phyloP scores from a whole-genome alignment of 2,797 vertebrate species.

The Florisuga fusca region DNA sequence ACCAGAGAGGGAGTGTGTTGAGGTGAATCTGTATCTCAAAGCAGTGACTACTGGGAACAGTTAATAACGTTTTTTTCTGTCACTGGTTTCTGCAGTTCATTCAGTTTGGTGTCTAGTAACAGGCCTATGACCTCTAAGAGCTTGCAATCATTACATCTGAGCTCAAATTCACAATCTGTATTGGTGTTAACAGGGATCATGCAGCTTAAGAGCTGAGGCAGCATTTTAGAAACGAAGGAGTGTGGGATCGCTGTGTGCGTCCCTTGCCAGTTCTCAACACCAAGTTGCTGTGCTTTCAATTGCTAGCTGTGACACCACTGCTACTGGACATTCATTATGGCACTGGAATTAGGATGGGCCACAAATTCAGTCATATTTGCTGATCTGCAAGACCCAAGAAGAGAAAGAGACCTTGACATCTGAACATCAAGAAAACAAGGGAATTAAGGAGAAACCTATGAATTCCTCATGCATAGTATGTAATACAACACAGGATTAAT shows the following conservation, averaged over 20 bases:
- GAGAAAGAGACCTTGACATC: neutral
- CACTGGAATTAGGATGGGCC: neutral
- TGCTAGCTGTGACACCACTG: neutral
- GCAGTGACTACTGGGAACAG: neutral
- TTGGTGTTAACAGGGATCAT: constrained; percentile 57
- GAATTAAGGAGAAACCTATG: neutral
- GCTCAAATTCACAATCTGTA: constrained; percentile 58
- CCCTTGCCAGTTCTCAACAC: constrained; percentile 9
- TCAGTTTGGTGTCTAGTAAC: constrained; percentile 15
- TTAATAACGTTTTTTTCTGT: constrained; percentile 29
- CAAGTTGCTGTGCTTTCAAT: constrained; percentile 31
- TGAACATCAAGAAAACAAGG: neutral
- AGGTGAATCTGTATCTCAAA: constrained; percentile 8
- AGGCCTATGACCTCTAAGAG: constrained; percentile 18
- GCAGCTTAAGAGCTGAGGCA: constrained; percentile 35
- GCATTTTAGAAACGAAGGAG: constrained; percentile 47
- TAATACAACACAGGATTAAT: neutral
- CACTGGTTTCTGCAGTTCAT: constrained; percentile 17
- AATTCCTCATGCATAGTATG: neutral
- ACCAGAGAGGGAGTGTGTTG: neutral
- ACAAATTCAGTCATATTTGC: neutral
- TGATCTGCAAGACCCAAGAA: neutral
- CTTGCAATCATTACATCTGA: constrained; percentile 35
- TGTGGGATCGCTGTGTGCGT: neutral
- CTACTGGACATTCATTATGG: neutral